phyloP scores from a whole-genome alignment of 2,888 invertebrate genomes.

The Drosophila infuscata region DNA sequence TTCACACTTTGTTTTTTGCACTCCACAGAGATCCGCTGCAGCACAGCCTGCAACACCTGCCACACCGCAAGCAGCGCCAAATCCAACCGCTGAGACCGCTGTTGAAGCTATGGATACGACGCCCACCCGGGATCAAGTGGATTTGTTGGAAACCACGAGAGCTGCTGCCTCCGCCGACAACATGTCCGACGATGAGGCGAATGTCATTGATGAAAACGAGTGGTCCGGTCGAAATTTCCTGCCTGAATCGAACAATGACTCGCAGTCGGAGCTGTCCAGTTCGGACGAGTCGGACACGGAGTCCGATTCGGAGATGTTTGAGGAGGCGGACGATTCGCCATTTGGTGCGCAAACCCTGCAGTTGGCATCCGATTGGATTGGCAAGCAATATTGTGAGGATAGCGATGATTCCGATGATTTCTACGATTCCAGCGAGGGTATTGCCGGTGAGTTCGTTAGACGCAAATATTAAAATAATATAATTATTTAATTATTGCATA shows the following conservation, averaged over 20 bases:
- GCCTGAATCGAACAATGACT: conserved; percentile 91
- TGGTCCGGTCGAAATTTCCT: conserved; percentile 98
- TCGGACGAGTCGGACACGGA: conserved; percentile 88
- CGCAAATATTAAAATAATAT: not conserved
- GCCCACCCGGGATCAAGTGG: conserved; percentile 75
- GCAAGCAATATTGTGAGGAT: conserved; percentile 86
- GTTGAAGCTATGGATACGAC: conserved; percentile 58
- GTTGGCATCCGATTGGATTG: conserved; percentile 89
- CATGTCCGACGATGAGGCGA: conserved; percentile 87
- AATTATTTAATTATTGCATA: not conserved
- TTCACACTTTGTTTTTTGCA: not conserved
- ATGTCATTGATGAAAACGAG: conserved; percentile 97
- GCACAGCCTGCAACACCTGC: conserved; percentile 34
- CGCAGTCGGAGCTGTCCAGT: conserved; percentile 87
- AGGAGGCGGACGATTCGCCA: conserved; percentile 88
- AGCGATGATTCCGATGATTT: conserved; percentile 84
- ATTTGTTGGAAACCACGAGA: conserved; percentile 82
- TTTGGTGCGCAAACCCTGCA: conserved; percentile 88
- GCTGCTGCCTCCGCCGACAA: conserved; percentile 85
- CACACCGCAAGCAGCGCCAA: conserved; percentile 37
- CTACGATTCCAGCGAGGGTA: conserved; percentile 85
- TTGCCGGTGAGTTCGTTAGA: conserved; percentile 73
- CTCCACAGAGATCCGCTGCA: conserved; percentile 52
- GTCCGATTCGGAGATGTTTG: conserved; percentile 88
- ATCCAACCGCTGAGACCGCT: conserved; percentile 24